phyloP scores from a whole-genome alignment of 2,888 invertebrate genomes.

The Melolontha melolontha region DNA sequence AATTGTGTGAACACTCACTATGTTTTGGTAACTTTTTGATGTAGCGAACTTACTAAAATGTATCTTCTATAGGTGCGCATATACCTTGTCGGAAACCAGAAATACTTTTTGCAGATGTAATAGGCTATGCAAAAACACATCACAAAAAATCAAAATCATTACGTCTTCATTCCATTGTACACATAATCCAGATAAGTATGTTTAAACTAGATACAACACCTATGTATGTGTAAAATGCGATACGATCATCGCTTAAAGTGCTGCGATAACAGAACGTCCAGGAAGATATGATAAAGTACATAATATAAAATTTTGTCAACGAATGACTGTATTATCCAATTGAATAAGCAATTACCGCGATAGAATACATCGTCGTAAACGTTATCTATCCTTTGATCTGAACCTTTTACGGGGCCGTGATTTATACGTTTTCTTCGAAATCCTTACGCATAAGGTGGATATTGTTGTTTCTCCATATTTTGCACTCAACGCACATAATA shows the following conservation, averaged over 20 bases:
- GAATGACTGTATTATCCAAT: conserved; percentile 11
- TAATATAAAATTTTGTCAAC: conserved; percentile 14
- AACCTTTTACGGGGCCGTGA: too few species aligned
- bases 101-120: conserved; percentile 61
- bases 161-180: conserved; percentile 36
- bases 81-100: conserved; percentile 59
- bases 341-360: conserved; percentile 4
- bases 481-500: too few species aligned
- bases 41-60: conserved; percentile 54
- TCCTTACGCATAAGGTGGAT: too few species aligned
- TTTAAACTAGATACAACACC: conserved; percentile 38
- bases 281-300: conserved; percentile 13
- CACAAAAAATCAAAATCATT: conserved; percentile 39
- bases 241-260: conserved; percentile 1
- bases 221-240: background rate
- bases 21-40: too few species aligned
- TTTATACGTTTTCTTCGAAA: too few species aligned
- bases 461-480: too few species aligned
- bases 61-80: conserved; percentile 53
- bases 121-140: conserved; percentile 61
- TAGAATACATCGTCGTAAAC: conserved; percentile 20
- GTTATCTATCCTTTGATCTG: conserved; percentile 1
- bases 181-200: conserved; percentile 22
- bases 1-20: too few species aligned
- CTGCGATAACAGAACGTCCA: conserved; percentile 2